Evolutionary conservation across 2,113 vertebrate species (phyloP).

Genomic region (Atlantisia rogersi): DNA sequence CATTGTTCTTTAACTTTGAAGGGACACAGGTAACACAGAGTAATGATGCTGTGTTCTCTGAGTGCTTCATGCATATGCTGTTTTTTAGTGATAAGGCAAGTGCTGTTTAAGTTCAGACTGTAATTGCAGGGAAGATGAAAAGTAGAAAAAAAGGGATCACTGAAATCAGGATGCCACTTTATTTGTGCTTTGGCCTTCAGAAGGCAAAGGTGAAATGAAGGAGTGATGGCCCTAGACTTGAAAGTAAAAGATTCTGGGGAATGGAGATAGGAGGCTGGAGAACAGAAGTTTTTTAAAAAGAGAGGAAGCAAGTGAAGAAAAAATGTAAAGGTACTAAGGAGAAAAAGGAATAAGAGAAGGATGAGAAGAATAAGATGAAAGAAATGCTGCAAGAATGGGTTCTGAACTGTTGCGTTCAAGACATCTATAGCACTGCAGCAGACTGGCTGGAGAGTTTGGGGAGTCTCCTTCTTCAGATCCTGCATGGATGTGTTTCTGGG

Average conservation of each 20-base stretch:
- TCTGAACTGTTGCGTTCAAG: neutral
- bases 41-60: accelerated
- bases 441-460: no score
- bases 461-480: no score
- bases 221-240: neutral
- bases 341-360: neutral
- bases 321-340: neutral
- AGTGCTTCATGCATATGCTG: accelerated
- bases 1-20: neutral
- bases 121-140: neutral
- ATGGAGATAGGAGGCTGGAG: neutral
- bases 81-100: neutral
- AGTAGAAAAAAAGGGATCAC: neutral
- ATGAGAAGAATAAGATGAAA: neutral
- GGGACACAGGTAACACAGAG: neutral
- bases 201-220: neutral
- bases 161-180: neutral
- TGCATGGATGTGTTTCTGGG: no score
- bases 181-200: neutral
- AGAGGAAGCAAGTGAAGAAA: neutral
- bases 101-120: neutral
- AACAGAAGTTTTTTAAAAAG: neutral
- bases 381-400: neutral
- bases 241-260: neutral
- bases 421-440: neutral